These are phyloP conservation scores for Symphodus melops DNA, from an alignment of 2,113 vertebrate genomes.

Conservation along the genomic window DNA sequence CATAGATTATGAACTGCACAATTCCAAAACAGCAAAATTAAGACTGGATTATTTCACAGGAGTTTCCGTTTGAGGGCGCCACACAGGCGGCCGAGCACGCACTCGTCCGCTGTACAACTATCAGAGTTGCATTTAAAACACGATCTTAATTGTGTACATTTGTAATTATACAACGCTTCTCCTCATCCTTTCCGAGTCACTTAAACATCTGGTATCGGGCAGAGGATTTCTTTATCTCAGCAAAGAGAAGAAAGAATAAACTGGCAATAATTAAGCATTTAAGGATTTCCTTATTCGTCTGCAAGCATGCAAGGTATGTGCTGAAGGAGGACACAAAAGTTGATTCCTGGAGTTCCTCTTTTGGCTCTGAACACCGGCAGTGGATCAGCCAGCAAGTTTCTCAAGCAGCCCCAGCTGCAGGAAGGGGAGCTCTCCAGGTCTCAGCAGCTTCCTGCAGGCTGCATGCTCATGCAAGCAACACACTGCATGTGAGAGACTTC, in stretches of 20 bases:
- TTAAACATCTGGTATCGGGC: conserved; percentile 56
- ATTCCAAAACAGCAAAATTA: too few relatives aligned
- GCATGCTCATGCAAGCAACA: background rate
- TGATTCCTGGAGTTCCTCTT: conserved; percentile 67
- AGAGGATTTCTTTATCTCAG: conserved; percentile 29
- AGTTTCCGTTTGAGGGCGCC: too few relatives aligned
- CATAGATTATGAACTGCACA: too few relatives aligned
- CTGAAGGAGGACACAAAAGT: conserved; percentile 45
- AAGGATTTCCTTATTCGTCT: conserved; percentile 36
- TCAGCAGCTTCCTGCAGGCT: conserved; percentile 39
- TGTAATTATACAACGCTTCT: conserved; percentile 63
- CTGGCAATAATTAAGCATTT: conserved; percentile 7
- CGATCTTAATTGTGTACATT: conserved; percentile 64
- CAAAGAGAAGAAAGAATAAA: conserved; percentile 20
- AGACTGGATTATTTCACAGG: too few relatives aligned
- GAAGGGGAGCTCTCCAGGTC: conserved; percentile 12
- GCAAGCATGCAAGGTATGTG: conserved; percentile 60
- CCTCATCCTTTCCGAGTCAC: conserved; percentile 45
- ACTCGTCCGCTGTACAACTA: too few relatives aligned
- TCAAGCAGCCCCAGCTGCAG: conserved; percentile 36
- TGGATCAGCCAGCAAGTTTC: conserved; percentile 28
- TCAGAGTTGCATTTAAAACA: conserved; percentile 40
- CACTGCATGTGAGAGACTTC: background rate
- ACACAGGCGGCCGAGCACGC: too few relatives aligned
- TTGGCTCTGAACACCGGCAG: conserved; percentile 34